Evolutionary conservation across 92 coral and sea anemone species (phyloP), one percentile per base, ranked within the genome.

Genomic region (Ricordea florida): DNA sequence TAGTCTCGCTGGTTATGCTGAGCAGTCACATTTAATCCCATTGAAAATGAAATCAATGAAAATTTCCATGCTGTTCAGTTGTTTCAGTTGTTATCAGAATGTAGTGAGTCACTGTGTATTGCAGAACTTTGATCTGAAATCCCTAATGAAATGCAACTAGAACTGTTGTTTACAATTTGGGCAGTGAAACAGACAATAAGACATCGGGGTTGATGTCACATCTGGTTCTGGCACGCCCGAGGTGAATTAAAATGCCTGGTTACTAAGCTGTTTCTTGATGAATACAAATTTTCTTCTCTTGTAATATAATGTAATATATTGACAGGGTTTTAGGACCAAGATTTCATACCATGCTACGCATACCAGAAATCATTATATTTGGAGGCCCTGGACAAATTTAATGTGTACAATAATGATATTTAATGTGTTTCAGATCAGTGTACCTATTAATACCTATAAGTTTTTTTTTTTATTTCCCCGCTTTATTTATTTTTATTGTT

Each of bases 351-450:
- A 57, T 67, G 74, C 44, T 67, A 67, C 46, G 74, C 47, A 67
- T 58, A 61, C 68, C 68, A 61, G 68, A 61, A 61, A 61, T 61
- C 68, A 67, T 67, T 48, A 67, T 67, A 67, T 67, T 67, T 67
- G 61, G 74, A 48, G 74, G 74, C 61, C 1, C 65, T 38, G 65
- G 65, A 67, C 73, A 46, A 66, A 66, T 66, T 66, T 45, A 66
- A 66, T 47, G 74, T 67, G 31, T 67, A 45, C 45, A 58, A 67
- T 67, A 66, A 66, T 40, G 53, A 45, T 43, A 43, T 67, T 61
- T 61, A 16, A 60, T 35, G 68, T 61, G 68, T 61, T 61, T 20
- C 68, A 35, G 68, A 50, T 61, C 42, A 61, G 49, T 61, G 21
- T 21, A 13, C 24, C 69, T 37, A 24, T 61, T 61, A 37, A 61